Conservation (phyloP, 2,888 invertebrate species). For the Pocota personata region DNA sequence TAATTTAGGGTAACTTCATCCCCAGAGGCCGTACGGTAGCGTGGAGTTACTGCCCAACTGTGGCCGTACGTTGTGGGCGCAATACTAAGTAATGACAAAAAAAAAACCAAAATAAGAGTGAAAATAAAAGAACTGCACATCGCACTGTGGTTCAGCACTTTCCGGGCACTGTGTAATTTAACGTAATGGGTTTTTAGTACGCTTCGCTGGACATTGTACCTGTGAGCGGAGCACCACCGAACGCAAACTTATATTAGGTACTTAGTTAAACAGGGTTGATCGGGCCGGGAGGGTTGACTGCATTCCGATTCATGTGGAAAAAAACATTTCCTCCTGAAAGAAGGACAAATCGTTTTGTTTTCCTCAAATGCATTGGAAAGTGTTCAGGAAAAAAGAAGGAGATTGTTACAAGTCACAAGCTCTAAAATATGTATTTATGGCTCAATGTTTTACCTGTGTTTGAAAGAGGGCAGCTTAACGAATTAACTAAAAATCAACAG, state of each 20-base stretch:
- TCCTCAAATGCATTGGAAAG: background rate
- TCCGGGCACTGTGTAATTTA: constrained; percentile 55
- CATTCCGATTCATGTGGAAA: constrained; percentile 51
- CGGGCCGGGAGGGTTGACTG: constrained; percentile 17
- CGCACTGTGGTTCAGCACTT: constrained; percentile 65
- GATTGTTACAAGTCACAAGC: background rate
- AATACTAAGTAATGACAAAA: constrained; percentile 56
- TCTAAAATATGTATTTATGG: too few relatives aligned
- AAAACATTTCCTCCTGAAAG: constrained; percentile 35
- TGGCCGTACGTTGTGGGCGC: constrained; percentile 34
- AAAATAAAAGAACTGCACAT: constrained; percentile 73
- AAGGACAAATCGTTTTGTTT: constrained; percentile 10
- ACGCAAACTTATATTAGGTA: constrained; percentile 42
- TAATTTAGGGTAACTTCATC: constrained; percentile 80
- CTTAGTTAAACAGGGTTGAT: background rate
- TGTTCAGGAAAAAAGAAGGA: background rate
- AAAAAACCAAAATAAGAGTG: constrained; percentile 48
- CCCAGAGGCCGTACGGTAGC: constrained; percentile 62
- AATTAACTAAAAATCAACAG: too few relatives aligned
- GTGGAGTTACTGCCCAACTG: constrained; percentile 51
- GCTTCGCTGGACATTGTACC: constrained; percentile 58
- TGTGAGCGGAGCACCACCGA: constrained; percentile 16
- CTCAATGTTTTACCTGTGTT: too few relatives aligned
- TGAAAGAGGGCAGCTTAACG: too few relatives aligned
- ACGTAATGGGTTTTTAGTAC: constrained; percentile 60